A percentile compares a stretch with the other conserved stretches of the same genome.
Evolutionary conservation across 1,140 invertebrate species (phyloP).

Genomic region (Trichoplusia ni): DNA sequence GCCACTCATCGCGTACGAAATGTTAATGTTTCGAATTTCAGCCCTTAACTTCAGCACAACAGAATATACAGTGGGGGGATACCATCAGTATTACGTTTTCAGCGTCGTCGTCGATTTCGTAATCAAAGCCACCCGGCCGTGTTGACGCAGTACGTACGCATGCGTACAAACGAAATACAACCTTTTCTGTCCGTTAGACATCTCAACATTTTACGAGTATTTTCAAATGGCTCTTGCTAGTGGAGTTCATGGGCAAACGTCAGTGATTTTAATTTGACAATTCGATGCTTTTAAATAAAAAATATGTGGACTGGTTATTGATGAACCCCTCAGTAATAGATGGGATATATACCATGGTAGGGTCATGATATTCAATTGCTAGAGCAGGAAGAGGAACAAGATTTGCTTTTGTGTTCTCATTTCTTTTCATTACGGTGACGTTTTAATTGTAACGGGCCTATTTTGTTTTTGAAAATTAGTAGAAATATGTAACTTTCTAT

Average conservation of each 20-base stretch:
- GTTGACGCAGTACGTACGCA: constrained; percentile 45
- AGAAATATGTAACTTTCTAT: not conserved
- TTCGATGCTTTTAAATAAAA: no score
- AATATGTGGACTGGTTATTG: no score
- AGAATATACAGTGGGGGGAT: constrained; percentile 59
- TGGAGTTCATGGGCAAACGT: no score
- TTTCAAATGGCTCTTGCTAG: no score
- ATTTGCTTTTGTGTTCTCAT: no score
- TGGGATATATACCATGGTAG: no score
- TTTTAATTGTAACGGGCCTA: not conserved
- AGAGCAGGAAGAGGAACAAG: no score
- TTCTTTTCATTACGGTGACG: not conserved
- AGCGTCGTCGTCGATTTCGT: constrained; percentile 65
- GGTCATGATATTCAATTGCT: no score
- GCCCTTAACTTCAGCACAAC: constrained; percentile 44
- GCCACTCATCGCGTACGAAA: constrained; percentile 60
- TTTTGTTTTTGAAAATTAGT: not conserved
- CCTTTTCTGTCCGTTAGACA: no score
- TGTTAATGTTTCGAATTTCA: constrained; percentile 55
- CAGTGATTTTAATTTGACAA: no score
- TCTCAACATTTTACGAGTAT: no score
- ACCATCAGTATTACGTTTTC: constrained; percentile 63
- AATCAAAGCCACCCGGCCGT: constrained; percentile 50
- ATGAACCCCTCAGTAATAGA: no score
- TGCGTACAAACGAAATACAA: constrained; percentile 35